phyloP scores from a whole-genome alignment of 2,113 vertebrate species.

The Odontesthes bonariensis region DNA sequence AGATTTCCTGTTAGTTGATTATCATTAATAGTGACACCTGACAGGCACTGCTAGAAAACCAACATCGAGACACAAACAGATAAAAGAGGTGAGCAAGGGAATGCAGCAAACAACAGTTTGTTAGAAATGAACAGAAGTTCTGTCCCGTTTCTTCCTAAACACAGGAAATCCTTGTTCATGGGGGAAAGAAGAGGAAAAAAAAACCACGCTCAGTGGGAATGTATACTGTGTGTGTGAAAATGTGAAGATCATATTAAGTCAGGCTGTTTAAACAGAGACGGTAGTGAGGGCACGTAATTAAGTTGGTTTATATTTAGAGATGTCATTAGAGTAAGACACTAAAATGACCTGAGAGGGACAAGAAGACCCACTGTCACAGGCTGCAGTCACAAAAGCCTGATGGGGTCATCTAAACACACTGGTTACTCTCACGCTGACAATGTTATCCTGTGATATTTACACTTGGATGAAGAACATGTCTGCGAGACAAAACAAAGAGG shows the following conservation, averaged over 20 bases:
- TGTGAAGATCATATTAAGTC: conserved; percentile 58
- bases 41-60: conserved; percentile 10
- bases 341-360: conserved; percentile 40
- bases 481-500: not conserved
- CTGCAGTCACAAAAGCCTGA: conserved; percentile 17
- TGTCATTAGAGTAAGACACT: conserved; percentile 49
- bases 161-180: conserved; percentile 63
- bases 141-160: conserved; percentile 48
- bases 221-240: conserved; percentile 57
- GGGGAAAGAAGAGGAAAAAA: not conserved
- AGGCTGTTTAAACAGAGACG: conserved; percentile 56
- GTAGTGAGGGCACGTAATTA: conserved; percentile 68
- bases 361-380: conserved; percentile 23
- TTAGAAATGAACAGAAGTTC: conserved; percentile 3
- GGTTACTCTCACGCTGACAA: conserved; percentile 13
- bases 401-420: conserved; percentile 19
- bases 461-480: not conserved
- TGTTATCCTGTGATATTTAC: not conserved
- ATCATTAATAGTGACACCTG: not conserved
- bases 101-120: conserved; percentile 42
- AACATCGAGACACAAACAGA: conserved; percentile 16
- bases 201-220: conserved; percentile 36
- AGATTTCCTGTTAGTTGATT: not conserved
- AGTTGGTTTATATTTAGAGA: conserved; percentile 74
- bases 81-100: conserved; percentile 17